Evolutionary conservation across 1,140 invertebrate species (phyloP), one percentile per base, ranked within the genome.

Genomic region (Pseudoatta argentina): DNA sequence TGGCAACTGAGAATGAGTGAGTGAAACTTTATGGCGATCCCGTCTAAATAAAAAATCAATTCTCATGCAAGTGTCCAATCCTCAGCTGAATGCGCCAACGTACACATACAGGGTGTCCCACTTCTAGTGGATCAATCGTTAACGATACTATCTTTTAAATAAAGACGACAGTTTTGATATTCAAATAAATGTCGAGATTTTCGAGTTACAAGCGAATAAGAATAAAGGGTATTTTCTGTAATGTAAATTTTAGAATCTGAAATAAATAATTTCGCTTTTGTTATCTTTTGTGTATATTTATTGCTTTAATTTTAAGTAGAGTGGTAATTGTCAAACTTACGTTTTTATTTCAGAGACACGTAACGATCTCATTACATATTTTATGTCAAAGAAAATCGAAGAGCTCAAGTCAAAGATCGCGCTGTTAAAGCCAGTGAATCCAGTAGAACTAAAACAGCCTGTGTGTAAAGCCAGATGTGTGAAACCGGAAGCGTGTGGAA

Each of bases 401-500:
- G 16, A 27, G 18, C 55, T 39, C 14, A 44, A 44, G 44, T 21
- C 18, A 21, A 64, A 18, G 7, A 69, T 79, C 48, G 7, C 14
- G 24, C 34, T 7, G 12, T 48, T 21, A 66, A 71, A 81, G 8
- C 63, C 5, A 21, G 44, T 53, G 24, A 83, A 61, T 73, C 69
- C 69, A 30, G 39, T 73, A 63, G 55, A 75, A 73, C n/a, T 73
- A 39, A 73, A 61, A 69, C 21, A 73, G 53, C 63, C 69, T 16
- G 39, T 48, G 57, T 72, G 39, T 59, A 69, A 83, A 83, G 57
- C 79, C 39, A 75, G 69, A 83, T 81, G 48, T 67, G 39, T 63
- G 24, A 83, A 48, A 83, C 69, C 55, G 69, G 69, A 83, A 83
- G 79, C 79, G 55, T 75, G 55, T 83, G 79, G 30, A 61, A 27